A percentile compares a stretch with the other conserved stretches of the same genome.
Conservation (phyloP, 2,888 invertebrate species). For the Spodoptera exigua region DNA sequence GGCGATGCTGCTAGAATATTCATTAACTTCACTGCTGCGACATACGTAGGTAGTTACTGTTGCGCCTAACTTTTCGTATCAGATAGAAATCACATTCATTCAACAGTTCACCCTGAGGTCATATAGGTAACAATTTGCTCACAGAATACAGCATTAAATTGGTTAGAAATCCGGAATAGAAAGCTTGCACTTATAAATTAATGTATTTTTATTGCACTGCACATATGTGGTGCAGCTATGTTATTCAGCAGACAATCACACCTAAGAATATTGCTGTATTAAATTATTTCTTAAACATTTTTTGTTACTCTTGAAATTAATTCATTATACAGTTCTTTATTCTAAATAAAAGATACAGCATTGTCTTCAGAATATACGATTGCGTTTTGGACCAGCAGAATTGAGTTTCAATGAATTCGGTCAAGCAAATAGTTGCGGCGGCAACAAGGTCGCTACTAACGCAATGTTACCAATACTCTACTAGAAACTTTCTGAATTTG, state of each 20-base stretch:
- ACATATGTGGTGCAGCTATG: constrained; percentile 34
- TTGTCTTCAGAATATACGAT: constrained; percentile 59
- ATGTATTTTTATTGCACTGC: constrained; percentile 33
- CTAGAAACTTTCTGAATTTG: constrained; percentile 63
- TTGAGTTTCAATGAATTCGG: constrained; percentile 72
- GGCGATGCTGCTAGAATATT: constrained; percentile 12
- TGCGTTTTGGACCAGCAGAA: constrained; percentile 64
- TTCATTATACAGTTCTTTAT: constrained; percentile 35
- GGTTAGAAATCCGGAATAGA: constrained; percentile 50
- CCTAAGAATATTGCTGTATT: too few species aligned
- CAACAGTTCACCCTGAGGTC: constrained; percentile 47
- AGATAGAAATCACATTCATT: constrained; percentile 39
- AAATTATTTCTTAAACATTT: too few species aligned
- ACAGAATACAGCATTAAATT: constrained; percentile 43
- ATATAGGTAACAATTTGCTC: constrained; percentile 43
- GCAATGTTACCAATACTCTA: constrained; percentile 66
- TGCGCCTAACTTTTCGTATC: constrained; percentile 32
- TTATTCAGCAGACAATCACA: constrained; percentile 9
- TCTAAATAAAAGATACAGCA: constrained; percentile 44
- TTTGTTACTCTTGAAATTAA: constrained; percentile 35
- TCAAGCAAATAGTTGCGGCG: constrained; percentile 71
- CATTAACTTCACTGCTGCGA: constrained; percentile 14
- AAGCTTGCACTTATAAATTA: constrained; percentile 42
- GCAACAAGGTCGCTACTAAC: constrained; percentile 71
- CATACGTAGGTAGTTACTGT: constrained; percentile 13